Base-by-base conservation (phyloP, 2,888 invertebrate species). In the Mellilla xanthometata region DNA sequence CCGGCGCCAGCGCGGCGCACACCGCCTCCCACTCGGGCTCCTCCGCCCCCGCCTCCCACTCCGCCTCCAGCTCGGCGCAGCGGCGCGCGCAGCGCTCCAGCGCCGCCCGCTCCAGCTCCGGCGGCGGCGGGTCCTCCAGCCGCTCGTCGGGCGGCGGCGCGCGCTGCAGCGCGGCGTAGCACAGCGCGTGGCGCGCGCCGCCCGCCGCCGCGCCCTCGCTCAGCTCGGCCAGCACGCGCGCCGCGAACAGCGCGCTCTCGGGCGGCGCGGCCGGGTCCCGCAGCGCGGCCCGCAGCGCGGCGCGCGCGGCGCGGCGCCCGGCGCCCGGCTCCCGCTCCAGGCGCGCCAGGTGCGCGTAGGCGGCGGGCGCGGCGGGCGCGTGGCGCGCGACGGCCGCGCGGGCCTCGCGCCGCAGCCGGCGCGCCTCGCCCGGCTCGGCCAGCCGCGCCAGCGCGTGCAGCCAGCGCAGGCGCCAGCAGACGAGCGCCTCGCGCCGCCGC, bases 401-500 rank as follows among this genome's bases (percentile, higher is more conserved):
- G 31, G 71, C 70, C 50, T 42, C 58, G 19, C 31, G 42, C 12
- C 60, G 60, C 48, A 66, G 43, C 3, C 65, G 57, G 29, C 58
- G 55, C 53, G 58, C 61, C 59, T 59, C 68, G 34, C 26, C 46
- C 46, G 39, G 40, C 53, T 31, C 53, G 54, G 45, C 39, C 10
- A 70, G 62, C 56, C 65, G 51, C 53, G 58, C 45, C 43, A 73
- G 70, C 63, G 78, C 68, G 61, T 73, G 73, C 68, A 76, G 62
- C 80, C 77, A 78, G 52, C 83, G 80, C 68, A 82, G 67, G 1
- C 81, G 73, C 83, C 84, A 84, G 68, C 79, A 72, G 56, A 75
- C 59, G 55, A 83, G 63, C 54, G 77, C 80, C 29, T 38, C 36
- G n/a, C 77, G 72, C 33, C 46, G 49, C 50, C 19, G 31, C 23